phyloP scores from a whole-genome alignment of 2,113 vertebrate genomes.

The Piaya cayana region DNA sequence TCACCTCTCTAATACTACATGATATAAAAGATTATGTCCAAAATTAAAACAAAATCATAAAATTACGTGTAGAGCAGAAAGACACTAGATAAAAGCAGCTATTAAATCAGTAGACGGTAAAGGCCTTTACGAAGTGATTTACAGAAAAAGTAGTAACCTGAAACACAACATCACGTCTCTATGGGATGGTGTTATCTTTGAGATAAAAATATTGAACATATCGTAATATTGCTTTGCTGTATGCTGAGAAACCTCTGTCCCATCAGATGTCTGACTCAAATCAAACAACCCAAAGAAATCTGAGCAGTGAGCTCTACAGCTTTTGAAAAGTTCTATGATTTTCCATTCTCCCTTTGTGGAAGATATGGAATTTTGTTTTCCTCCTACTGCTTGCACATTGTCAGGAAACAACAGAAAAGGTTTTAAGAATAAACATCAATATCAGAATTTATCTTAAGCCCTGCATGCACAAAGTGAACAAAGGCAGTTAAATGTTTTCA shows the following conservation, averaged over 20 bases:
- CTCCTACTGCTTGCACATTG: background rate
- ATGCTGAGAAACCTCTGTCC: background rate
- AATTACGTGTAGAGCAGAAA: background rate
- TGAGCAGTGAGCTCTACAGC: background rate
- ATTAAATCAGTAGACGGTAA: background rate
- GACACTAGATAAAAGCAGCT: background rate
- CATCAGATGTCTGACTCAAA: background rate
- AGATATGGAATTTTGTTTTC: background rate
- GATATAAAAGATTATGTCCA: background rate
- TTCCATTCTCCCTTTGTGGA: background rate
- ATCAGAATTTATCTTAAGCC: slow-evolving; percentile 32
- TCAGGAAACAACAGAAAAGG: background rate
- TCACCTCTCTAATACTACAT: background rate
- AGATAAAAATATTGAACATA: background rate
- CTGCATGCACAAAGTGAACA: slow-evolving; percentile 35
- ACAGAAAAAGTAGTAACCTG: background rate
- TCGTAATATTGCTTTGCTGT: background rate
- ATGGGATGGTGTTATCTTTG: background rate
- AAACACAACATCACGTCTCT: background rate
- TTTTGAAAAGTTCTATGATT: background rate
- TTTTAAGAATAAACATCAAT: background rate
- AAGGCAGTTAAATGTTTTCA: slow-evolving; percentile 4
- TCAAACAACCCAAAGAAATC: background rate
- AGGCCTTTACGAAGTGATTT: background rate
- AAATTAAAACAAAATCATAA: background rate